These are phyloP conservation scores for Drosophila pruinosa DNA, from an alignment of 1,140 invertebrate genomes.

Conservation along the genomic window DNA sequence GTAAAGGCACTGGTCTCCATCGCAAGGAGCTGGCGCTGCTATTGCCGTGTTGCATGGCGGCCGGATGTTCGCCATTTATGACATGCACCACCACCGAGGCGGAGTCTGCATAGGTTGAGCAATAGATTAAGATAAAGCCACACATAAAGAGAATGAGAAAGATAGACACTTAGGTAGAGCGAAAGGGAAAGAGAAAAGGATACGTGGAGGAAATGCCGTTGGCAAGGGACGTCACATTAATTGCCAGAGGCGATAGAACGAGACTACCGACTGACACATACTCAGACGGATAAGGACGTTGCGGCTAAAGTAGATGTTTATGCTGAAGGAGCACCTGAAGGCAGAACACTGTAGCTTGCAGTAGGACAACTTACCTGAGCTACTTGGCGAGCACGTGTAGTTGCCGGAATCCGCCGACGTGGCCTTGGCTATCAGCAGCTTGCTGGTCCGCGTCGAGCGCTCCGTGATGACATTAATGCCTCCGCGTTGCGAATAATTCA, in stretches of 20 bases:
- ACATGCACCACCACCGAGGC: slow-evolving; percentile 87
- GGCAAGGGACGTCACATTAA: slow-evolving; percentile 53
- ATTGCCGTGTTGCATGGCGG: slow-evolving; percentile 88
- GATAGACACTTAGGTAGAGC: background rate
- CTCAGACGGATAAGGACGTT: slow-evolving; percentile 47
- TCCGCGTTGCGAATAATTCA: slow-evolving; percentile 93
- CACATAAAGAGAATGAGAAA: slow-evolving; percentile 29
- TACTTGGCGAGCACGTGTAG: slow-evolving; percentile 92
- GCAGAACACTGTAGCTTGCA: background rate
- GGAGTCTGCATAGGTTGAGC: slow-evolving; percentile 83
- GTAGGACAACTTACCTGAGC: slow-evolving; percentile 83
- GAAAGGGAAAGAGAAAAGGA: background rate
- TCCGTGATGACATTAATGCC: slow-evolving; percentile 94
- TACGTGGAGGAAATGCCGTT: slow-evolving; percentile 20
- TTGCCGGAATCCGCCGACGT: slow-evolving; percentile 92
- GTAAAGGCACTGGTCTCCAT: slow-evolving; percentile 66
- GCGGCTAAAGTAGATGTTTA: slow-evolving; percentile 24
- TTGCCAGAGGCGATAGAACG: slow-evolving; percentile 45
- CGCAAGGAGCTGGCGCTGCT: slow-evolving; percentile 80
- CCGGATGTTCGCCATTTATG: slow-evolving; percentile 88
- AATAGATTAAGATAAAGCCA: slow-evolving; percentile 20
- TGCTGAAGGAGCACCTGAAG: background rate
- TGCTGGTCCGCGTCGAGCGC: slow-evolving; percentile 91
- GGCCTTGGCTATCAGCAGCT: slow-evolving; percentile 91
- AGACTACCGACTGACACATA: slow-evolving; percentile 37